These are phyloP conservation scores for Semaprochilodus insignis DNA, from an alignment of 2,797 vertebrate species.

Conservation along the genomic window DNA sequence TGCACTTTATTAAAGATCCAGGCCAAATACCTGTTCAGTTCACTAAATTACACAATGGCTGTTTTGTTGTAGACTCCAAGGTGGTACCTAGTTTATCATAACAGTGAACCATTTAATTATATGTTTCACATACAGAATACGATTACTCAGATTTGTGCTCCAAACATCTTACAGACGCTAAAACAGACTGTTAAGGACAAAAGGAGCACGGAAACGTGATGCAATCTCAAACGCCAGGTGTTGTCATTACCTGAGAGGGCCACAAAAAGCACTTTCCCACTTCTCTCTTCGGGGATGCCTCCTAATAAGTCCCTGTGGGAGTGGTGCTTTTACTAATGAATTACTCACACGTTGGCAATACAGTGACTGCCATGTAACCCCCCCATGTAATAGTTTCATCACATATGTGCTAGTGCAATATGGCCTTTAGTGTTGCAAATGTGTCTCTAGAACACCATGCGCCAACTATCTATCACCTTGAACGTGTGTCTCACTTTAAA, in stretches of 20 bases:
- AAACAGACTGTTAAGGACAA: neutral
- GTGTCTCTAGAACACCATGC: neutral
- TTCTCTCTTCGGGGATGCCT: constrained; percentile 31
- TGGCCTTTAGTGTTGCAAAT: constrained; percentile 20
- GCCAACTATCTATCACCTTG: neutral
- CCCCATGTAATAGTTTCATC: constrained; percentile 73
- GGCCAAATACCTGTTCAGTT: neutral
- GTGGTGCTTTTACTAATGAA: constrained; percentile 66
- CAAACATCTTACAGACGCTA: neutral
- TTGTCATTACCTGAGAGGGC: constrained; percentile 59
- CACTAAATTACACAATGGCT: too few relatives aligned
- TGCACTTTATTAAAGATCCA: neutral
- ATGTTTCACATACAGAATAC: too few relatives aligned
- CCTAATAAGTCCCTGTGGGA: constrained; percentile 74
- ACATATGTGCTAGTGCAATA: constrained; percentile 56
- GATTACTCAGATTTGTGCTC: neutral
- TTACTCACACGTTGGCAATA: constrained; percentile 49
- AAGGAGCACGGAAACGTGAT: constrained; percentile 61
- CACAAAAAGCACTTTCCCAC: constrained; percentile 16
- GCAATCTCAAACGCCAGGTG: constrained; percentile 66
- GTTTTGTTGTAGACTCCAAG: too few relatives aligned
- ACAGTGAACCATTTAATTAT: too few relatives aligned
- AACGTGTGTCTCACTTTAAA: neutral
- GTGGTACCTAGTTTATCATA: too few relatives aligned
- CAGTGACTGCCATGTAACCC: constrained; percentile 52